phyloP scores from a whole-genome alignment of 2,888 invertebrate species.

The Microchrysa polita region DNA sequence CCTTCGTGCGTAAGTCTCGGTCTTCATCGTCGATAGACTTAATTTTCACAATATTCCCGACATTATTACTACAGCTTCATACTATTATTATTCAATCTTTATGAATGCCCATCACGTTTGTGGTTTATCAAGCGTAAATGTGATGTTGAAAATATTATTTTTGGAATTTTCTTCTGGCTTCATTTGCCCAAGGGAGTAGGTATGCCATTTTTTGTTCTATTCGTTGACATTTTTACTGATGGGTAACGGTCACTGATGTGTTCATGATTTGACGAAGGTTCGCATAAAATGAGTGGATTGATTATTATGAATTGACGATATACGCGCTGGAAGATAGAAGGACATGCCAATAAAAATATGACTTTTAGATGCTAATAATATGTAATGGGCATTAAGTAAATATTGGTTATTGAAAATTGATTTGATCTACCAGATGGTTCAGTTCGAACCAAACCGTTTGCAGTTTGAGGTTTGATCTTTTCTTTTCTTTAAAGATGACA shows the following conservation, averaged over 20 bases:
- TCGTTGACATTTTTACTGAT: slow-evolving; percentile 30
- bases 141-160: slow-evolving; percentile 12
- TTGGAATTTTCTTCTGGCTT: neutral
- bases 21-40: neutral
- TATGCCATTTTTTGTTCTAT: slow-evolving; percentile 3
- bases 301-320: too few species aligned
- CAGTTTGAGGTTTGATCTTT: too few species aligned
- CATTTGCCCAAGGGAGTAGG: too few species aligned
- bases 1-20: neutral
- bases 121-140: slow-evolving; percentile 38
- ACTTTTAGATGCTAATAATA: too few species aligned
- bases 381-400: too few species aligned
- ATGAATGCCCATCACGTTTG: slow-evolving; percentile 37
- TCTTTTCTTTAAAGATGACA: too few species aligned
- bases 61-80: neutral
- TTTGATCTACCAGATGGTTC: too few species aligned
- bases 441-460: too few species aligned
- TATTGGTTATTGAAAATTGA: too few species aligned
- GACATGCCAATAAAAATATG: too few species aligned
- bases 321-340: too few species aligned
- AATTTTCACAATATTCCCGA: slow-evolving; percentile 7
- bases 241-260: neutral
- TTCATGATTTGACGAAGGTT: slow-evolving; percentile 12
- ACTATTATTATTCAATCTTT: neutral
- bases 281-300: slow-evolving; percentile 6